Conservation (phyloP, 2,888 invertebrate species). For the Ochropacha duplaris region DNA sequence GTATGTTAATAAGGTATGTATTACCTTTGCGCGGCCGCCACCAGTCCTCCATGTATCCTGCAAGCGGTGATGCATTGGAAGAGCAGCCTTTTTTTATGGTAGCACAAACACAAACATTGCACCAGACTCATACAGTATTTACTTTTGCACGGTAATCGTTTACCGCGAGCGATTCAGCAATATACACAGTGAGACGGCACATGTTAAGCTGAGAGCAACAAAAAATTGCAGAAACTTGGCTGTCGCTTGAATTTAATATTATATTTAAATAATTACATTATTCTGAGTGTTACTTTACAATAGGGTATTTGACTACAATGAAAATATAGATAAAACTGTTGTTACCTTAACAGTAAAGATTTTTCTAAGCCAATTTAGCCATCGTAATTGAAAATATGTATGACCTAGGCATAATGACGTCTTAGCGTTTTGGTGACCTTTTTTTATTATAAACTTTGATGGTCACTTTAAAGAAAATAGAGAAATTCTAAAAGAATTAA, state of each 20-base stretch:
- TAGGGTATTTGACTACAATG: no score
- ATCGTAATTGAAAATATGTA: no score
- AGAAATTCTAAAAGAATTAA: no score
- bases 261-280: not conserved
- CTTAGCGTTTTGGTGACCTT: no score
- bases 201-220: conserved; percentile 39
- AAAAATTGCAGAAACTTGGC: conserved; percentile 26
- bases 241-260: conserved; percentile 35
- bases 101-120: conserved; percentile 83
- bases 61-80: conserved; percentile 94
- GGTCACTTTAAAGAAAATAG: no score
- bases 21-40: conserved; percentile 98
- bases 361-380: no score
- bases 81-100: conserved; percentile 84
- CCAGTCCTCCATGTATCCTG: conserved; percentile 99
- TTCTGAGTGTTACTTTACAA: not conserved
- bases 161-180: conserved; percentile 11
- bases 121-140: conserved; percentile 81
- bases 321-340: no score
- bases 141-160: conserved; percentile 52
- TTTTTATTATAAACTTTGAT: no score
- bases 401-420: no score
- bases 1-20: conserved; percentile 72
- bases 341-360: no score
- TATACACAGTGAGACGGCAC: conserved; percentile 27